phyloP scores from a whole-genome alignment of 2,888 invertebrate genomes.

The Ochropacha duplaris region DNA sequence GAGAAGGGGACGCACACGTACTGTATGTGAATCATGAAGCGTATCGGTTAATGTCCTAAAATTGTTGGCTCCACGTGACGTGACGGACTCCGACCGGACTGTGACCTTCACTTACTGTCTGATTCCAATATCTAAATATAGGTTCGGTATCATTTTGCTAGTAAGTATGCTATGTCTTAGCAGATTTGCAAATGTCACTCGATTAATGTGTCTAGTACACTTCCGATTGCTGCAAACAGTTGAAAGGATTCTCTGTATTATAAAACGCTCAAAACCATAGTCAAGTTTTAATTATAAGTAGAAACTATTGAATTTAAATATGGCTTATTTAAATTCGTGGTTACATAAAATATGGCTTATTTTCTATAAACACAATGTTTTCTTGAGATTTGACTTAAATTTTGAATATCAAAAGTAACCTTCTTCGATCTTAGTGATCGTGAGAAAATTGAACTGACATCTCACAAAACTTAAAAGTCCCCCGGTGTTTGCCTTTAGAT shows the following conservation, averaged over 20 bases:
- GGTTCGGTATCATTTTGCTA: slow-evolving; percentile 1
- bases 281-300: no score
- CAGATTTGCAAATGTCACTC: neutral
- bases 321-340: no score
- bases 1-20: slow-evolving; percentile 22
- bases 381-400: no score
- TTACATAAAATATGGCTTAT: no score
- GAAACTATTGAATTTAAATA: no score
- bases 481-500: neutral
- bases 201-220: neutral
- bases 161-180: neutral
- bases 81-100: slow-evolving; percentile 38
- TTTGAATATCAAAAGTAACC: no score
- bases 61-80: slow-evolving; percentile 51
- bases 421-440: neutral
- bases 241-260: no score
- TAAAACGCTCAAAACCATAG: no score
- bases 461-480: neutral
- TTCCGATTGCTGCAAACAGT: no score
- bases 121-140: slow-evolving; percentile 19
- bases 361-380: no score
- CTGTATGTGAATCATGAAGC: slow-evolving; percentile 48
- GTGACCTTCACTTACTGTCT: slow-evolving; percentile 47
- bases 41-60: slow-evolving; percentile 67
- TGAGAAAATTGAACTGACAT: neutral